A percentile compares a stretch with the other conserved stretches of the same genome.
Evolutionary conservation across 2,888 invertebrate species (phyloP).

Genomic region (Aelia acuminata): DNA sequence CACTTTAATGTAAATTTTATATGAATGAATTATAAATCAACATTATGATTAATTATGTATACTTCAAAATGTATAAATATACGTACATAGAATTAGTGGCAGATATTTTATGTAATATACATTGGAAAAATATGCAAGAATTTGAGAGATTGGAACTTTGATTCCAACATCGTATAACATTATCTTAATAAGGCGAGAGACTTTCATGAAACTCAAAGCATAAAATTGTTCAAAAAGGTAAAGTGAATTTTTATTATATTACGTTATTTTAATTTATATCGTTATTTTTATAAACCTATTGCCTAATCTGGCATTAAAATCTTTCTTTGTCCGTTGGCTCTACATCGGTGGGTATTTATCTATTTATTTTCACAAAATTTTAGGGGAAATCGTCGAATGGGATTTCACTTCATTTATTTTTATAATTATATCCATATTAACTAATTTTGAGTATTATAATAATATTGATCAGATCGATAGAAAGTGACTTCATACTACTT

Average conservation of each 20-base stretch:
- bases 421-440: too few relatives aligned
- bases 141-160: background rate
- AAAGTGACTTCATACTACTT: too few relatives aligned
- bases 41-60: background rate
- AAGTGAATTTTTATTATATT: background rate
- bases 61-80: background rate
- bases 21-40: background rate
- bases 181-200: background rate
- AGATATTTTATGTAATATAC: background rate
- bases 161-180: too few relatives aligned
- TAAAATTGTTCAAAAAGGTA: background rate
- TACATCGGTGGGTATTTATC: background rate
- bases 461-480: too few relatives aligned
- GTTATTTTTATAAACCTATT: background rate
- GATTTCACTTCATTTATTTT: background rate
- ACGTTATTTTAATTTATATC: background rate
- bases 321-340: background rate
- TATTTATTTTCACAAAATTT: background rate
- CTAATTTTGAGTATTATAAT: too few relatives aligned
- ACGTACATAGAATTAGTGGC: background rate
- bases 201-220: background rate
- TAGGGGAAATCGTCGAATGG: background rate
- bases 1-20: background rate
- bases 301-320: conserved; percentile 20
- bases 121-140: background rate